Evolutionary conservation across 2,113 vertebrate genomes (phyloP).

Genomic region (Sceloporus tristichus): DNA sequence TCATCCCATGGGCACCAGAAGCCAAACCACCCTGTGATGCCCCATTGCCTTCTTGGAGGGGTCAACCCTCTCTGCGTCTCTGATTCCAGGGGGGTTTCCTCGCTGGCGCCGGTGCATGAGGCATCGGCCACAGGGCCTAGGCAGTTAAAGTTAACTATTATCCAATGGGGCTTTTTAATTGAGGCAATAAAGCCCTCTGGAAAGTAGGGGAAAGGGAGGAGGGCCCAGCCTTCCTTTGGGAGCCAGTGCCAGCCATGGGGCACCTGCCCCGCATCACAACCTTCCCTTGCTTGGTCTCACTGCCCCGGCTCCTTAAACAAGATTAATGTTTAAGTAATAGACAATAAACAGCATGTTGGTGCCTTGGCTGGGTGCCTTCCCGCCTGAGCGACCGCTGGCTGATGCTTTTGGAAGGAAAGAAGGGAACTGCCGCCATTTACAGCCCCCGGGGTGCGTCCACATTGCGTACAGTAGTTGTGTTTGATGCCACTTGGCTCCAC

Average conservation of each 20-base stretch:
- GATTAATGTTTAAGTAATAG: slow-evolving; percentile 57
- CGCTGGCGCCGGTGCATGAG: not conserved
- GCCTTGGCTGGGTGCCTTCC: not conserved
- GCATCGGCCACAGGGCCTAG: not conserved
- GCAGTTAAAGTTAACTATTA: slow-evolving; percentile 75
- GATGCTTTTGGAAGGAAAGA: not conserved
- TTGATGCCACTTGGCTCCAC: too few species aligned
- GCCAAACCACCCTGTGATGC: not conserved
- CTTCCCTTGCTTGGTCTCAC: not conserved
- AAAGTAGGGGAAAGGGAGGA: slow-evolving; percentile 58
- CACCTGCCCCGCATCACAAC: not conserved
- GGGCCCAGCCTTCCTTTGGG: not conserved
- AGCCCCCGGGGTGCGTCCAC: too few species aligned
- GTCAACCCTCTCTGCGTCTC: slow-evolving; percentile 28
- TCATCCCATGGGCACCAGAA: too few species aligned
- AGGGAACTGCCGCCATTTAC: not conserved
- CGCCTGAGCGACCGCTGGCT: not conserved
- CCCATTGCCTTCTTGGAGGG: not conserved
- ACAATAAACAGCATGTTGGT: slow-evolving; percentile 17
- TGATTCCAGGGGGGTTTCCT: slow-evolving; percentile 22
- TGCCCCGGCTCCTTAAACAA: slow-evolving; percentile 40
- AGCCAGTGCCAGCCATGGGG: not conserved
- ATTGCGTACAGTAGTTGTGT: too few species aligned
- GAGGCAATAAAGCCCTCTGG: slow-evolving; percentile 65
- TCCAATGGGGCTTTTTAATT: slow-evolving; percentile 61